Evolutionary conservation across 2,797 vertebrate genomes (phyloP).

Genomic region (Sebastes hubbsi): DNA sequence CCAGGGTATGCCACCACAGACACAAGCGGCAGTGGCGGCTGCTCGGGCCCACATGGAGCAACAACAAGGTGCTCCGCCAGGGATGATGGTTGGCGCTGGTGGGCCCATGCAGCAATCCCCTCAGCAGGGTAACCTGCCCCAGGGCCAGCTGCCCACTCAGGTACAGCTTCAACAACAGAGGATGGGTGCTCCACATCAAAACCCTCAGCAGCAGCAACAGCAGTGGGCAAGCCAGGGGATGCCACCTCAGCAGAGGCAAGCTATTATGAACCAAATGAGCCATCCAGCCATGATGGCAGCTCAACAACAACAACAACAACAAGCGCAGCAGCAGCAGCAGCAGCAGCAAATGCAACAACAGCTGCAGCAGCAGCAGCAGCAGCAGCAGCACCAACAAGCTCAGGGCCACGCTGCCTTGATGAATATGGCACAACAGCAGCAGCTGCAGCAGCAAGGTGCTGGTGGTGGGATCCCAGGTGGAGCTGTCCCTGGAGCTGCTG

Average conservation of each 20-base stretch:
- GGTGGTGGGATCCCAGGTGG: slow-evolving; percentile 67
- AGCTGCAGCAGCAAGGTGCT: slow-evolving; percentile 63
- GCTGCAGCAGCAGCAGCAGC: slow-evolving; percentile 65
- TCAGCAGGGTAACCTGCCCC: slow-evolving; percentile 83
- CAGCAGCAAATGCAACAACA: slow-evolving; percentile 74
- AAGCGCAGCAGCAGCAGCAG: slow-evolving; percentile 68
- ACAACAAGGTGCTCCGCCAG: slow-evolving; percentile 81
- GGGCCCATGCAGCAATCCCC: slow-evolving; percentile 88
- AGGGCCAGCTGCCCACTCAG: slow-evolving; percentile 88
- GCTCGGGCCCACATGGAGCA: slow-evolving; percentile 87
- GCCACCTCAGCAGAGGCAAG: slow-evolving; percentile 79
- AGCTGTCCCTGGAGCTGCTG: slow-evolving; percentile 44
- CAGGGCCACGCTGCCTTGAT: slow-evolving; percentile 70
- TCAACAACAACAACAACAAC: slow-evolving; percentile 72
- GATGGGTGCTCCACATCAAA: slow-evolving; percentile 81
- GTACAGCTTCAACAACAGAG: slow-evolving; percentile 90
- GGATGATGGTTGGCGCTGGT: slow-evolving; percentile 86
- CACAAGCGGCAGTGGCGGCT: slow-evolving; percentile 68
- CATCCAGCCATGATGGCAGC: slow-evolving; percentile 84
- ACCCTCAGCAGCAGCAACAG: slow-evolving; percentile 85
- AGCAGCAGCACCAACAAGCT: slow-evolving; percentile 79
- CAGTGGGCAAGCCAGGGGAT: slow-evolving; percentile 89
- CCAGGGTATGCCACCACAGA: slow-evolving; percentile 73
- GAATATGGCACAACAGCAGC: slow-evolving; percentile 63
- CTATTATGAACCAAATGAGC: slow-evolving; percentile 80